Evolutionary conservation across 2,113 vertebrate genomes (phyloP).

Genomic region (Gobiocypris rarus): DNA sequence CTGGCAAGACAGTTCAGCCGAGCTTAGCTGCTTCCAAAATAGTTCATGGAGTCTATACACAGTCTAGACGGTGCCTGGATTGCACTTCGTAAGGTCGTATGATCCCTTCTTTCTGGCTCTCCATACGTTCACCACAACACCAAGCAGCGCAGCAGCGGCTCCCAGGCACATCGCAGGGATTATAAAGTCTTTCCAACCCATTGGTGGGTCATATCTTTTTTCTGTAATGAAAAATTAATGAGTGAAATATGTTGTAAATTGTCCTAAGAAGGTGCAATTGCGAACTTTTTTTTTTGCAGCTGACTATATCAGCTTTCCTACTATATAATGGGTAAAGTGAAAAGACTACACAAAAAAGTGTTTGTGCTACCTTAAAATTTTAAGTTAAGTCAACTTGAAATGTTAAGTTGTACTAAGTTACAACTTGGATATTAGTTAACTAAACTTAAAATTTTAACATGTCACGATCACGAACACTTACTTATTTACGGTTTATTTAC

Average conservation of each 20-base stretch:
- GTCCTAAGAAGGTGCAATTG: background rate
- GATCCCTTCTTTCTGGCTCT: constrained; percentile 70
- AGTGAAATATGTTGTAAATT: background rate
- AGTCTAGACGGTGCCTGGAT: constrained; percentile 34
- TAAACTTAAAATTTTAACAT: too few relatives aligned
- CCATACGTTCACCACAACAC: constrained; percentile 64
- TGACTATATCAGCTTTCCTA: background rate
- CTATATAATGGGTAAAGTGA: background rate
- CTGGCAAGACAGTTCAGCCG: background rate
- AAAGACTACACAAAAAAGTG: too few relatives aligned
- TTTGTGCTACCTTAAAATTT: too few relatives aligned
- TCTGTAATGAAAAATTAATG: constrained; percentile 41
- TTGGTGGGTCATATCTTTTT: constrained; percentile 32
- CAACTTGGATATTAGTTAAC: too few relatives aligned
- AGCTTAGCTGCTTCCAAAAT: background rate
- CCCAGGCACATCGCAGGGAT: constrained; percentile 49
- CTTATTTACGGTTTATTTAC: too few relatives aligned
- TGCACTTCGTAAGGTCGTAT: constrained; percentile 68
- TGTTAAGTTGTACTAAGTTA: too few relatives aligned
- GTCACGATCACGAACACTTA: too few relatives aligned
- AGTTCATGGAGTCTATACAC: background rate
- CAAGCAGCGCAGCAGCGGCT: constrained; percentile 39
- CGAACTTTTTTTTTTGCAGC: background rate
- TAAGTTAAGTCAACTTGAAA: too few relatives aligned
- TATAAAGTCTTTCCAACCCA: constrained; percentile 46